Evolutionary conservation across 2,888 invertebrate genomes (phyloP).

Genomic region (Calameuta pallipes): DNA sequence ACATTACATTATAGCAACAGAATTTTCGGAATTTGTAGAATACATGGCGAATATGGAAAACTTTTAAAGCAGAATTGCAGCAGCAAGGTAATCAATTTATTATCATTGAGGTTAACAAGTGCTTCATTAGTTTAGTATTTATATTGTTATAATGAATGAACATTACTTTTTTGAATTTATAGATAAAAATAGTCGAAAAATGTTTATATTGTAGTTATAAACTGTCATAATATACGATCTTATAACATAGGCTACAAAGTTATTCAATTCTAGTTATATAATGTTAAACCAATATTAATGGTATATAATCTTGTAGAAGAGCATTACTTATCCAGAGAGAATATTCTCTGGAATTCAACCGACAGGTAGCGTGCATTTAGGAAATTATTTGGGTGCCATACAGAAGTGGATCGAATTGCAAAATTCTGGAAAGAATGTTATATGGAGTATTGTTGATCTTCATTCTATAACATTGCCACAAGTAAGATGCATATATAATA

Average conservation of each 20-base stretch:
- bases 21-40: neutral
- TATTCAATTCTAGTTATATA: neutral
- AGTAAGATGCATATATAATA: conserved; percentile 62
- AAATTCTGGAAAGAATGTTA: conserved; percentile 75
- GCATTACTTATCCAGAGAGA: conserved; percentile 69
- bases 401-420: conserved; percentile 88
- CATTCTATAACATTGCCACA: conserved; percentile 91
- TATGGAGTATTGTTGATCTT: conserved; percentile 90
- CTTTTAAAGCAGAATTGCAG: neutral
- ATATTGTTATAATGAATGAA: neutral
- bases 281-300: neutral
- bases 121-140: neutral
- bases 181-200: neutral
- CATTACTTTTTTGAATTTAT: neutral
- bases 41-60: neutral
- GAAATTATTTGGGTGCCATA: conserved; percentile 96
- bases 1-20: neutral
- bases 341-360: conserved; percentile 97
- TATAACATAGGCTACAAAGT: neutral
- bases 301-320: conserved; percentile 5
- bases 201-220: neutral
- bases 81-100: neutral
- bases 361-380: conserved; percentile 92
- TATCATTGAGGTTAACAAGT: neutral
- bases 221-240: neutral